phyloP scores from a whole-genome alignment of 1,140 invertebrate genomes.

The Meloidogyne floridensis region DNA sequence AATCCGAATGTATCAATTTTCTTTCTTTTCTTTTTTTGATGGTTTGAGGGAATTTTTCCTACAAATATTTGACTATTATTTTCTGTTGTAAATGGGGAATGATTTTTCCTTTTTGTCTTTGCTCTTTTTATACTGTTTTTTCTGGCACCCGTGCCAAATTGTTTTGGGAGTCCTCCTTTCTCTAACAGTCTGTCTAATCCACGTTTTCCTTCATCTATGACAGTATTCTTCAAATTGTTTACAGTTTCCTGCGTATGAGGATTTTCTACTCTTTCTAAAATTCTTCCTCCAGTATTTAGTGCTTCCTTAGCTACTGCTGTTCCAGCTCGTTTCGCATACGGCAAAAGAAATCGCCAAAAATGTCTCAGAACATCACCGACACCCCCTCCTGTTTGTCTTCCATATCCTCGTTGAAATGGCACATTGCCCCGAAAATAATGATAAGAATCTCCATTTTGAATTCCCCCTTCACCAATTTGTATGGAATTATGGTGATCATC shows the following conservation, averaged over 20 bases:
- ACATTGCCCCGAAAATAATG: conserved; percentile 21
- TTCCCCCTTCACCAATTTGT: neutral
- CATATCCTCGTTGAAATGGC: conserved; percentile 30
- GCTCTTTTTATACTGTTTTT: neutral
- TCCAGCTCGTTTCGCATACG: neutral
- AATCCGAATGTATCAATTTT: neutral
- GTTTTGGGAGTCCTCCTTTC: neutral
- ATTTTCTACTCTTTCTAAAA: conserved; percentile 14
- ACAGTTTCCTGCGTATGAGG: neutral
- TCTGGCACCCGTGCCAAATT: neutral
- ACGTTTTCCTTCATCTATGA: conserved; percentile 5
- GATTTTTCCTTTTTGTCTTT: neutral
- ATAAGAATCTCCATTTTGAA: neutral
- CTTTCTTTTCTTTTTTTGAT: neutral
- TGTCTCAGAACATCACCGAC: conserved; percentile 5
- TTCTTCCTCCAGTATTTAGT: conserved; percentile 16
- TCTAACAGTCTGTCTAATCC: neutral
- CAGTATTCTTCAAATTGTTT: conserved; percentile 11
- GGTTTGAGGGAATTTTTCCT: neutral
- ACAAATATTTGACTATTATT: conserved; percentile 10
- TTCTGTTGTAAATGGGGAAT: neutral
- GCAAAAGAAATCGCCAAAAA: conserved; percentile 21
- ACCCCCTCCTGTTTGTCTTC: conserved; percentile 12
- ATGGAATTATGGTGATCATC: neutral
- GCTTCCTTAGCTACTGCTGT: conserved; percentile 12